Conservation (phyloP, 2,888 invertebrate genomes). For the Himalopsyche kuldschensis region DNA sequence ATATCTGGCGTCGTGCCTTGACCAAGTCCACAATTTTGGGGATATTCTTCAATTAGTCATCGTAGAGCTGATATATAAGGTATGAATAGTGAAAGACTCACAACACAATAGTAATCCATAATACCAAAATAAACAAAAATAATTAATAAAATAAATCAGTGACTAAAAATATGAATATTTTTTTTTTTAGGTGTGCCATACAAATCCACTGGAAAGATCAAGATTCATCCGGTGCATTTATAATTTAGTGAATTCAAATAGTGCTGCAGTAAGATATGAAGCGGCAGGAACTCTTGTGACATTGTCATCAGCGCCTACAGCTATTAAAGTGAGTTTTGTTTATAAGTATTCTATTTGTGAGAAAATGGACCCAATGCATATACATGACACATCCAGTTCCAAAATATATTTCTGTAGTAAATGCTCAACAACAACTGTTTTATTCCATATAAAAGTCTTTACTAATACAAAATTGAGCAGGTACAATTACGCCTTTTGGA, state of each 20-base stretch:
- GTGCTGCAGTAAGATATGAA: constrained; percentile 97
- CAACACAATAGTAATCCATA: too few relatives aligned
- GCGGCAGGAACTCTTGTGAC: constrained; percentile 98
- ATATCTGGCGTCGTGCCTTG: constrained; percentile 90
- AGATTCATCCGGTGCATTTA: constrained; percentile 99
- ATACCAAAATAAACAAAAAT: too few relatives aligned
- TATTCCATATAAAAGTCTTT: too few relatives aligned
- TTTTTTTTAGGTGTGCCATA: constrained; percentile 80
- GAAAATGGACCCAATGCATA: too few relatives aligned
- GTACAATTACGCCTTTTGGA: too few relatives aligned
- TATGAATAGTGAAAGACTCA: constrained; percentile 43
- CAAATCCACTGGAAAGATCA: constrained; percentile 92
- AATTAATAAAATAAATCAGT: too few relatives aligned
- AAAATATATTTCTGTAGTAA: too few relatives aligned
- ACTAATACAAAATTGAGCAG: too few relatives aligned
- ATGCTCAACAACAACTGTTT: too few relatives aligned
- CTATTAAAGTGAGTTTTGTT: constrained; percentile 72
- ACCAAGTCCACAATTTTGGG: constrained; percentile 92
- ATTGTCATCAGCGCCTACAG: constrained; percentile 95
- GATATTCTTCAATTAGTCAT: constrained; percentile 98
- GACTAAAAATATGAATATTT: background rate
- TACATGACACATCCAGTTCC: too few relatives aligned
- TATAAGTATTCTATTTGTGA: background rate
- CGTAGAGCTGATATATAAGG: constrained; percentile 98
- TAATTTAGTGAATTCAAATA: constrained; percentile 91